A percentile compares a stretch with the other conserved stretches of the same genome.
phyloP scores from a whole-genome alignment of 2,797 vertebrate species.

The Ammospiza maritima region DNA sequence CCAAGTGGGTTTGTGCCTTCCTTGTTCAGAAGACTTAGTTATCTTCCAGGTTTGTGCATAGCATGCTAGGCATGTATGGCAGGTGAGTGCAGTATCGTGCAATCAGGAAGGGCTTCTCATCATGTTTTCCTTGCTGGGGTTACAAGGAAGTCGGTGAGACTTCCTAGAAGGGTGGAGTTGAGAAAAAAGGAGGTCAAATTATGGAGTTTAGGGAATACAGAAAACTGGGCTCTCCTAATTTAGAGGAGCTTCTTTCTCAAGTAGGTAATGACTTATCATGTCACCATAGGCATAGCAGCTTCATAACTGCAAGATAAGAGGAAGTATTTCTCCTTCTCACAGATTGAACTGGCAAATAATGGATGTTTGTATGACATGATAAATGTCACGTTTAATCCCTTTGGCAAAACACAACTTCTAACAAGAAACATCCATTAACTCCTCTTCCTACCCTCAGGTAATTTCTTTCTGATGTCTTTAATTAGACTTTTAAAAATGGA shows the following conservation, averaged over 20 bases:
- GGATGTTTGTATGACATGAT: background rate
- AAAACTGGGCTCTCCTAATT: background rate
- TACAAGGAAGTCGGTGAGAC: background rate
- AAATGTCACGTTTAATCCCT: background rate
- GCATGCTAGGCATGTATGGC: background rate
- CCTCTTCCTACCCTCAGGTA: background rate
- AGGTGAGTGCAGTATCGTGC: background rate
- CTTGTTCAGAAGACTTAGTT: background rate
- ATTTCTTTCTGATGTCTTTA: conserved; percentile 35
- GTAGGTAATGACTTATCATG: background rate
- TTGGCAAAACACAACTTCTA: conserved; percentile 25
- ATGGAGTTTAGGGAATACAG: rapidly evolving
- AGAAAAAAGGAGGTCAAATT: background rate
- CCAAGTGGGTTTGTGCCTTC: background rate
- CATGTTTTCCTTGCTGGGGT: background rate
- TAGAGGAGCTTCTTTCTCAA: background rate
- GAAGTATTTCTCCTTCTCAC: background rate
- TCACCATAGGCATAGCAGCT: background rate
- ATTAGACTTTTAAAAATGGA: conserved; percentile 48
- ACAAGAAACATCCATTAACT: conserved; percentile 35
- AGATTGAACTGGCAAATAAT: background rate
- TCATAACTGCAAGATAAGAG: background rate
- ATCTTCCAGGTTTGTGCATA: background rate
- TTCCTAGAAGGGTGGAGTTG: background rate
- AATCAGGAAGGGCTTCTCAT: background rate